phyloP scores from a whole-genome alignment of 2,888 invertebrate genomes.

The Agrotis exclamationis region DNA sequence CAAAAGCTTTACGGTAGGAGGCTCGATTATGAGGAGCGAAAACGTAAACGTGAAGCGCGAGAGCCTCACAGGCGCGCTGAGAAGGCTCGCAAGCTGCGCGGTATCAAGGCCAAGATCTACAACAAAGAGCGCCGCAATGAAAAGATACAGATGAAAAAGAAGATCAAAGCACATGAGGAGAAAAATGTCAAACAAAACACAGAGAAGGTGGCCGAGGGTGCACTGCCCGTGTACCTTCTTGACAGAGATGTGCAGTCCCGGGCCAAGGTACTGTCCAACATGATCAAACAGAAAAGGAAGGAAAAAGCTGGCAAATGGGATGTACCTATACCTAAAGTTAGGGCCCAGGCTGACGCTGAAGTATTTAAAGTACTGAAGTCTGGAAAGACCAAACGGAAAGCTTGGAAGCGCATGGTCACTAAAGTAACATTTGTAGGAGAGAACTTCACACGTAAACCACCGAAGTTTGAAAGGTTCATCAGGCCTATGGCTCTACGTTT shows the following conservation, averaged over 20 bases:
- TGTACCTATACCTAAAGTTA: conserved; percentile 99
- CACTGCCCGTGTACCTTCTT: conserved; percentile 98
- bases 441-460: conserved; percentile 99
- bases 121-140: conserved; percentile 99
- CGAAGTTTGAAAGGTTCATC: conserved; percentile 99
- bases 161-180: conserved; percentile 99
- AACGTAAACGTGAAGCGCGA: conserved; percentile 98
- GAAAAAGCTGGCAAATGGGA: conserved; percentile 99
- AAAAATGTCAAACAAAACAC: conserved; percentile 97
- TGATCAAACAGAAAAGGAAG: conserved; percentile 99
- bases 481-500: conserved; percentile 99
- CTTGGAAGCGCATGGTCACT: conserved; percentile 99
- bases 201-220: conserved; percentile 96
- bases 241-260: conserved; percentile 98
- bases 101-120: conserved; percentile 99
- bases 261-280: conserved; percentile 99
- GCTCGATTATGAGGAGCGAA: conserved; percentile 99
- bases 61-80: conserved; percentile 97
- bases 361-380: conserved; percentile 98
- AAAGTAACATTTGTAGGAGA: conserved; percentile 99
- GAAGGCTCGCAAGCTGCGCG: conserved; percentile 97
- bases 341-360: conserved; percentile 98
- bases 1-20: conserved; percentile 98
- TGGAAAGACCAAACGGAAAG: conserved; percentile 98
- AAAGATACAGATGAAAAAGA: conserved; percentile 99